Evolutionary conservation across 2,797 vertebrate species (phyloP).

Genomic region (Neosalanx taihuensis): DNA sequence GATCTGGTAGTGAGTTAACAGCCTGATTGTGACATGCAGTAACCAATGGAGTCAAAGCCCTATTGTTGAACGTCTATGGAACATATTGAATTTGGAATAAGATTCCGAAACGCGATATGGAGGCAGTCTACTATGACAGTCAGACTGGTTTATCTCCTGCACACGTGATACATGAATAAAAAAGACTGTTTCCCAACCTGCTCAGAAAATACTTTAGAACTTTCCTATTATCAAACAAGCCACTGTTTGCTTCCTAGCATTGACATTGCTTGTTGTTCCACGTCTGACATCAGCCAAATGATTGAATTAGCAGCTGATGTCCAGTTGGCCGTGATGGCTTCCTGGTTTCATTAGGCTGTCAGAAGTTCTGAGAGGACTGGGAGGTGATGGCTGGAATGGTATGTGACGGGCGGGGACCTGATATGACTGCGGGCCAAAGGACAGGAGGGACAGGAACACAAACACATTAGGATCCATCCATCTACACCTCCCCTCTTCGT

Average conservation of each 20-base stretch:
- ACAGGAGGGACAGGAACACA: slow-evolving; percentile 14
- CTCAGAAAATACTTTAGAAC: not conserved
- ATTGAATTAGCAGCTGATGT: slow-evolving; percentile 38
- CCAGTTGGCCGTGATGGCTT: slow-evolving; percentile 48
- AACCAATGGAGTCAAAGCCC: not conserved
- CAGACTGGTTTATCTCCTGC: not conserved
- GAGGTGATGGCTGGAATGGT: slow-evolving; percentile 70
- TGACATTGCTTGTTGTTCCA: slow-evolving; percentile 28
- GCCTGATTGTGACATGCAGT: not conserved
- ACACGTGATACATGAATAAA: not conserved
- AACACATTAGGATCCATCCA: not conserved
- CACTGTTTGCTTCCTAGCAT: not conserved
- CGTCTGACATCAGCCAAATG: slow-evolving; percentile 34
- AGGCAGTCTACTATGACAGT: not conserved
- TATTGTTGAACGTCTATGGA: not conserved
- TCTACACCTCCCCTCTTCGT: not conserved
- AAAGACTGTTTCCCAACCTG: not conserved
- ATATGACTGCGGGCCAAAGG: slow-evolving; percentile 36
- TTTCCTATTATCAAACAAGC: slow-evolving; percentile 2
- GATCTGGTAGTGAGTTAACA: too few relatives aligned
- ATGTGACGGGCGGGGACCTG: slow-evolving; percentile 58
- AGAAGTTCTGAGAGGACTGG: slow-evolving; percentile 44
- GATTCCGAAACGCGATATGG: not conserved
- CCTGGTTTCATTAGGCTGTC: slow-evolving; percentile 62
- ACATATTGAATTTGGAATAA: not conserved